Percentiles rank a stretch among this genome's conserved stretches.
Evolutionary conservation across 2,797 vertebrate genomes (phyloP).

Genomic region (Meda fulgida): DNA sequence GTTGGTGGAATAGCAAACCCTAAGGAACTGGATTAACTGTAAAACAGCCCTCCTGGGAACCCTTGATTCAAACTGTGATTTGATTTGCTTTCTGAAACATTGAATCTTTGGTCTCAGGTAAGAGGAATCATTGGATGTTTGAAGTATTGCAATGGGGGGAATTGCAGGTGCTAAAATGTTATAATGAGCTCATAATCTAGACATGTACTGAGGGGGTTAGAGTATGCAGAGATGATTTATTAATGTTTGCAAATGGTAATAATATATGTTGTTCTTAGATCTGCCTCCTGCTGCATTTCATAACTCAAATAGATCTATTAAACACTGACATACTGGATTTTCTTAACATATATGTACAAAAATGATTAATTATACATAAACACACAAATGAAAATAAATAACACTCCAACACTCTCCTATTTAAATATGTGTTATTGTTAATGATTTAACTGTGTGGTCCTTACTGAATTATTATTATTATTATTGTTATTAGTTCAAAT

Average conservation of each 20-base stretch:
- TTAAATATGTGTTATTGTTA: neutral
- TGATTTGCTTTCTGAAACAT: constrained; percentile 43
- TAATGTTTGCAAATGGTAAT: constrained; percentile 26
- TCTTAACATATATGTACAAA: neutral
- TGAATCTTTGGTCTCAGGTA: constrained; percentile 53
- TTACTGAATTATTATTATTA: too few species aligned
- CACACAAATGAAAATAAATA: neutral
- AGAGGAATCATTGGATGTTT: constrained; percentile 27
- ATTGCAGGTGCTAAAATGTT: constrained; percentile 40
- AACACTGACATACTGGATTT: neutral
- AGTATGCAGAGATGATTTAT: constrained; percentile 25
- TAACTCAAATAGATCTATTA: constrained; percentile 15
- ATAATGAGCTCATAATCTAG: constrained; percentile 40
- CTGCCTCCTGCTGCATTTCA: neutral
- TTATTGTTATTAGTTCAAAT: constrained; percentile 4
- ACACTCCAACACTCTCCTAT: neutral
- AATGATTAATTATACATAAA: neutral
- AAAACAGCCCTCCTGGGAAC: constrained; percentile 39
- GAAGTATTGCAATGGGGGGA: neutral
- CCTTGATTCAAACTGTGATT: constrained; percentile 31
- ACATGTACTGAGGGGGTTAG: neutral
- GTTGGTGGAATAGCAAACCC: constrained; percentile 35
- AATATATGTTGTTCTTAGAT: constrained; percentile 28
- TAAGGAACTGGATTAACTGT: constrained; percentile 49
- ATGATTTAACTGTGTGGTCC: neutral